phyloP scores from a whole-genome alignment of 2,888 invertebrate genomes.

The Strigamia crassipes region DNA sequence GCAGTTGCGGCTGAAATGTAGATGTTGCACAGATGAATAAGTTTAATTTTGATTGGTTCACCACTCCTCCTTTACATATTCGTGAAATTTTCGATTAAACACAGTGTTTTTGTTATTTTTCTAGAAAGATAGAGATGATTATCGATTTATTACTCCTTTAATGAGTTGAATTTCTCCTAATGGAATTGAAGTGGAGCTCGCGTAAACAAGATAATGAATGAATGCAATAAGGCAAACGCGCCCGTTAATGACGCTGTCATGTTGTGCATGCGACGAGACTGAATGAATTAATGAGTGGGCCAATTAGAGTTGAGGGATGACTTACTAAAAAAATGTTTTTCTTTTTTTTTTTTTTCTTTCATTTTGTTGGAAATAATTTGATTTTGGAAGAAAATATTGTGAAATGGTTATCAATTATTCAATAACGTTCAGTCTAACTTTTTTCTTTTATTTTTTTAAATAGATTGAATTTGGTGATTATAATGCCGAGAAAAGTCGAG shows the following conservation, averaged over 20 bases:
- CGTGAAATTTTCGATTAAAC: too few relatives aligned
- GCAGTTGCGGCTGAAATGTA: too few relatives aligned
- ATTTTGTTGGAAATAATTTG: not conserved
- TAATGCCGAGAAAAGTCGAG: slow-evolving; percentile 66
- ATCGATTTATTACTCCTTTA: not conserved
- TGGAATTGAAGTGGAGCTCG: not conserved
- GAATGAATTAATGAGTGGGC: slow-evolving; percentile 19
- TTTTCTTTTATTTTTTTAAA: not conserved
- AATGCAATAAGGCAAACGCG: not conserved
- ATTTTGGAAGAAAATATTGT: too few relatives aligned
- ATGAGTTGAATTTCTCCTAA: not conserved
- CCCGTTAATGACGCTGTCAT: not conserved
- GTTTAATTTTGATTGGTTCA: too few relatives aligned
- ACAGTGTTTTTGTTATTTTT: too few relatives aligned
- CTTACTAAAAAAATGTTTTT: not conserved
- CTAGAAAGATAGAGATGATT: not conserved
- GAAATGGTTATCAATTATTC: too few relatives aligned
- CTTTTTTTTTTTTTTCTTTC: not conserved
- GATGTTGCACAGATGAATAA: too few relatives aligned
- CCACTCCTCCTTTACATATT: too few relatives aligned
- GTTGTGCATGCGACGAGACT: slow-evolving; percentile 4
- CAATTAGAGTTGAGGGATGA: not conserved
- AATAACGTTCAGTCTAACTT: too few relatives aligned
- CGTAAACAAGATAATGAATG: slow-evolving; percentile 19
- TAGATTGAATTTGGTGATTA: slow-evolving; percentile 89